Conservation (phyloP, 2,888 invertebrate species). For the Lumbricus terrestris region DNA sequence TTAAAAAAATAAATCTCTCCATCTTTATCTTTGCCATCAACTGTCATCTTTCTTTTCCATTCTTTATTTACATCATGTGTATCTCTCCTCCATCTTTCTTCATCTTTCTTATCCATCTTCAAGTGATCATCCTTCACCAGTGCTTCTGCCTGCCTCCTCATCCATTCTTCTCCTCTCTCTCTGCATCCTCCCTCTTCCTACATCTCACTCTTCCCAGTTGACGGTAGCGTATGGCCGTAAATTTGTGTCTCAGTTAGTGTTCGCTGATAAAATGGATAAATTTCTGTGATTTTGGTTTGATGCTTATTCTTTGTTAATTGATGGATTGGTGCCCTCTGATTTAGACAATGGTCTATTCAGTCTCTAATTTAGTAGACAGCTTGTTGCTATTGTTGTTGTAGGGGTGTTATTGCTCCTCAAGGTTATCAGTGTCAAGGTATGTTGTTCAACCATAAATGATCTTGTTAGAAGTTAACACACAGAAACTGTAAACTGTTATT, state of each 20-base stretch:
- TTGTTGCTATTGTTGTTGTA: slow-evolving; percentile 43
- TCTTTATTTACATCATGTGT: not conserved
- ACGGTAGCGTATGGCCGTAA: not conserved
- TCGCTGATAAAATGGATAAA: not conserved
- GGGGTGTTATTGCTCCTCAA: slow-evolving; percentile 53
- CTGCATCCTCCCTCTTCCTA: not conserved
- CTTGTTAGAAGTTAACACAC: not conserved
- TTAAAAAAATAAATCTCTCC: too few relatives aligned
- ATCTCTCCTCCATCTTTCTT: not conserved
- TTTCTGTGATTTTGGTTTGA: not conserved
- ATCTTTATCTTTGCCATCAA: not conserved
- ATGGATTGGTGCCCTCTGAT: too few relatives aligned
- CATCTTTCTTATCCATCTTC: not conserved
- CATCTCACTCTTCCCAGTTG: not conserved
- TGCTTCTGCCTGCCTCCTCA: not conserved
- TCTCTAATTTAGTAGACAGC: too few relatives aligned
- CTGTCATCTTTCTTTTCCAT: not conserved
- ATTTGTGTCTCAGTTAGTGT: not conserved
- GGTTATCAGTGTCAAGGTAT: slow-evolving; percentile 64
- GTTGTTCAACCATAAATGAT: slow-evolving; percentile 21
- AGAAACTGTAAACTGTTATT: not conserved
- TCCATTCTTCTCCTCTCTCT: not conserved
- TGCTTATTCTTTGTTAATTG: too few relatives aligned
- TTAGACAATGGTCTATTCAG: too few relatives aligned
- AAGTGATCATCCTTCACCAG: not conserved